A percentile compares a stretch with the other conserved stretches of the same genome.
phyloP scores from a whole-genome alignment of 2,797 vertebrate genomes.

The Sebastes diaconus region DNA sequence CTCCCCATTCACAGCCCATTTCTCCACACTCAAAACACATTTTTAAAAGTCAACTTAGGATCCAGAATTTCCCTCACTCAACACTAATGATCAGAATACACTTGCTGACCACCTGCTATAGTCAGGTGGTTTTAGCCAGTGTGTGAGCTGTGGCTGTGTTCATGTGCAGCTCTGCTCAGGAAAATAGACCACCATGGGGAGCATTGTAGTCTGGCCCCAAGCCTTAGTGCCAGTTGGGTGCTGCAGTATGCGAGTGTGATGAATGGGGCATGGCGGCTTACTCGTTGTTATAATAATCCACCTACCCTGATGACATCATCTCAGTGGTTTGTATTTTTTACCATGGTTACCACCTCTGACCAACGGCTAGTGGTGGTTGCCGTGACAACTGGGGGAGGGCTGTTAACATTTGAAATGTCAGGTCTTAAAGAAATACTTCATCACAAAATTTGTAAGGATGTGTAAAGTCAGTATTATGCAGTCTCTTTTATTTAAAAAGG shows the following conservation, averaged over 20 bases:
- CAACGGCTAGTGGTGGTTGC: slow-evolving; percentile 65
- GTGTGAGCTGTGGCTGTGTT: slow-evolving; percentile 15
- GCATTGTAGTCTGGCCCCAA: slow-evolving; percentile 37
- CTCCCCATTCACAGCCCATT: slow-evolving; percentile 17
- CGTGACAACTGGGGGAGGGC: slow-evolving; percentile 33
- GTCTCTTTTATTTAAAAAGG: neutral
- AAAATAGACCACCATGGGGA: slow-evolving; percentile 27
- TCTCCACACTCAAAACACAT: neutral
- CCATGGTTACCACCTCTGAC: slow-evolving; percentile 74
- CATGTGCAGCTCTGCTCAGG: slow-evolving; percentile 17
- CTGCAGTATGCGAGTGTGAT: slow-evolving; percentile 70
- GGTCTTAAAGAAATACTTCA: slow-evolving; percentile 52
- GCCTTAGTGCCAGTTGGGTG: slow-evolving; percentile 37
- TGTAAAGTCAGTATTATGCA: neutral
- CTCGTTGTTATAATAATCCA: slow-evolving; percentile 99
- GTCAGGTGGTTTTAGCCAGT: slow-evolving; percentile 26
- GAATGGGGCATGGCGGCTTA: slow-evolving; percentile 76
- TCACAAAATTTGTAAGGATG: neutral
- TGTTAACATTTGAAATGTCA: slow-evolving; percentile 12
- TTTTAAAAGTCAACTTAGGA: neutral
- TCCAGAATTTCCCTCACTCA: neutral
- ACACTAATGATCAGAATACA: neutral
- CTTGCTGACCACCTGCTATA: slow-evolving; percentile 21
- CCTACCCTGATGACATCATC: slow-evolving; percentile 96
- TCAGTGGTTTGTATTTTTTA: slow-evolving; percentile 73